Percentiles rank a stretch among this genome's conserved stretches.
These are phyloP conservation scores for Nephila pilipes DNA, from an alignment of 1,140 invertebrate species.

Conservation along the genomic window DNA sequence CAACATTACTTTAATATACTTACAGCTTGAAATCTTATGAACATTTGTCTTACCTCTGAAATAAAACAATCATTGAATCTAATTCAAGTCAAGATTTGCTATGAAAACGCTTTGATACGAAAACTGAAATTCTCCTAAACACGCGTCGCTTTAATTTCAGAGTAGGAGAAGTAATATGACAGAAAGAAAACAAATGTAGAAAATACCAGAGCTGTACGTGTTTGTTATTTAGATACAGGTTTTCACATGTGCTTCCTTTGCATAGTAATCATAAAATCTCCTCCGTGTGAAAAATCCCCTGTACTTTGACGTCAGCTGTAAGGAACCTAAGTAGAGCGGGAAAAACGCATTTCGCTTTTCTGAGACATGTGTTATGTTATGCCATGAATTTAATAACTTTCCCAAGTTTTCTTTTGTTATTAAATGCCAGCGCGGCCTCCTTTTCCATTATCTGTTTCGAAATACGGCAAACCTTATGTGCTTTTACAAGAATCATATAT, in stretches of 20 bases:
- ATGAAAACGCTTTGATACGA: no score
- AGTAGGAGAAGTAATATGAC: neutral
- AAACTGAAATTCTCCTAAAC: neutral
- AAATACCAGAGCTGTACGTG: neutral
- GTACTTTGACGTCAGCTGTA: conserved; percentile 16
- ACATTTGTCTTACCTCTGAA: no score
- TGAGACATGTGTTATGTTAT: conserved; percentile 3
- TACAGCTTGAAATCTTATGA: no score
- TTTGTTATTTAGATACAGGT: conserved; percentile 37
- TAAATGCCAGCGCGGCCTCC: conserved; percentile 2
- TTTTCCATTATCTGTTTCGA: conserved; percentile 42
- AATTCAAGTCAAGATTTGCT: no score
- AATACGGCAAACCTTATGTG: neutral
- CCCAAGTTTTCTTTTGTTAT: conserved; percentile 42
- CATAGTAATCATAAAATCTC: conserved; percentile 37
- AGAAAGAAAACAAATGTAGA: neutral
- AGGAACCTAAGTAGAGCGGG: neutral
- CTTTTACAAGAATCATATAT: neutral
- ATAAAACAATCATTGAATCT: no score
- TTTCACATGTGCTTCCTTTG: neutral
- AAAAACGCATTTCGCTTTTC: conserved; percentile 27
- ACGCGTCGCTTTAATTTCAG: neutral
- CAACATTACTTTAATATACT: no score
- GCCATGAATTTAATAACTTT: conserved; percentile 49
- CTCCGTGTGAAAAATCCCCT: conserved; percentile 1